Conservation (phyloP, 2,797 vertebrate genomes). For the Bothrops alternatus region DNA sequence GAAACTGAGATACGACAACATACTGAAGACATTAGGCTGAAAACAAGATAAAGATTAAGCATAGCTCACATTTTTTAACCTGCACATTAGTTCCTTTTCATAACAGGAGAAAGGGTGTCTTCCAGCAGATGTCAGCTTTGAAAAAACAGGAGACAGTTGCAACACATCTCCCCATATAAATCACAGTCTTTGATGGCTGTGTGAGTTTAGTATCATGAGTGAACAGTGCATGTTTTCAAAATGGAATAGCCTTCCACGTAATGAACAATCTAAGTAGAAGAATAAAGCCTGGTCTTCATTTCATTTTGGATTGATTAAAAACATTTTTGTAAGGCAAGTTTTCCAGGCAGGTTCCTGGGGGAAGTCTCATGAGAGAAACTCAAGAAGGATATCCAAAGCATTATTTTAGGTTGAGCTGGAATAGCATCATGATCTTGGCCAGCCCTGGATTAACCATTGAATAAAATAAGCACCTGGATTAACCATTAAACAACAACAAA, state of each 20-base stretch:
- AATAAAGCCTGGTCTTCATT: background rate
- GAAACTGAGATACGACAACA: conserved; percentile 14
- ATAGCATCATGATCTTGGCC: background rate
- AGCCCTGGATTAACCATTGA: background rate
- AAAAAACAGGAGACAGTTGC: background rate
- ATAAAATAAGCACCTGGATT: background rate
- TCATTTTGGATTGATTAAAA: background rate
- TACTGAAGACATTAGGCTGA: conserved; percentile 29
- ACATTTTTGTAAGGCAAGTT: background rate
- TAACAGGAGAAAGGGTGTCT: background rate
- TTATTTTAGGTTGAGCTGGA: background rate
- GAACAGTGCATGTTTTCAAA: background rate
- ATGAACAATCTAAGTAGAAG: too few species aligned
- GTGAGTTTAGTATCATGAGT: background rate
- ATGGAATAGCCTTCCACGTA: background rate
- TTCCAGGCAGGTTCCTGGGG: background rate
- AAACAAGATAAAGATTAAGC: conserved; percentile 24
- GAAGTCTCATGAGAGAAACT: background rate
- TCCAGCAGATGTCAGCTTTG: background rate
- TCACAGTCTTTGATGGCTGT: background rate
- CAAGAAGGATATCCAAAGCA: background rate
- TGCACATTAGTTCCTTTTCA: background rate
- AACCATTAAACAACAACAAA: background rate
- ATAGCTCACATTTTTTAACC: background rate
- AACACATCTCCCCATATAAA: background rate